Evolutionary conservation across 2,888 invertebrate genomes (phyloP).

Genomic region (Sphaeridia pumilis): DNA sequence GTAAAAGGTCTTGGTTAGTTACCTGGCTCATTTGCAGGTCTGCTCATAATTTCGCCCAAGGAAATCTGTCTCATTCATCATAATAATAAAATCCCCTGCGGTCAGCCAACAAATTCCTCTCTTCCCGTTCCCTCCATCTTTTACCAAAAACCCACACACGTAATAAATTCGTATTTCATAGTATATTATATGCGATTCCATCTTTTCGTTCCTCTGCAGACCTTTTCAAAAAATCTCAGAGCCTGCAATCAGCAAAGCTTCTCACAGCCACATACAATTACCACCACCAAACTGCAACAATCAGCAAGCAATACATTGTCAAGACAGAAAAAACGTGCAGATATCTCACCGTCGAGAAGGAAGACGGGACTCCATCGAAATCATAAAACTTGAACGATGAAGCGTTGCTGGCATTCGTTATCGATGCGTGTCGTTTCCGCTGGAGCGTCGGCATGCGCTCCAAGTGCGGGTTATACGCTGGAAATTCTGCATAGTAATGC

Average conservation of each 20-base stretch:
- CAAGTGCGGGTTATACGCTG: slow-evolving; percentile 91
- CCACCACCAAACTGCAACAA: no score
- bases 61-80: slow-evolving; percentile 1
- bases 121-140: neutral
- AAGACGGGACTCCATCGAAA: slow-evolving; percentile 57
- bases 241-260: no score
- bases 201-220: no score
- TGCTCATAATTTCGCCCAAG: no score
- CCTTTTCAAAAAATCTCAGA: no score
- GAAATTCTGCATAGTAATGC: slow-evolving; percentile 90
- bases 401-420: slow-evolving; percentile 17
- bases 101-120: neutral
- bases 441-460: slow-evolving; percentile 63
- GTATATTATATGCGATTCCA: no score
- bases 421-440: slow-evolving; percentile 27
- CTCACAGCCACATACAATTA: no score
- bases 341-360: slow-evolving; percentile 30
- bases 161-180: no score
- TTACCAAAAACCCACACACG: neutral
- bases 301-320: neutral
- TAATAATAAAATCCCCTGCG: neutral
- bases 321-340: neutral
- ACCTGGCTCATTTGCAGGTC: no score
- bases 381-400: slow-evolving; percentile 84
- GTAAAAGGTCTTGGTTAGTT: no score